A percentile compares a stretch with the other conserved stretches of the same genome.
These are phyloP conservation scores for Lerema accius DNA, from an alignment of 1,140 invertebrate species.

Conservation along the genomic window DNA sequence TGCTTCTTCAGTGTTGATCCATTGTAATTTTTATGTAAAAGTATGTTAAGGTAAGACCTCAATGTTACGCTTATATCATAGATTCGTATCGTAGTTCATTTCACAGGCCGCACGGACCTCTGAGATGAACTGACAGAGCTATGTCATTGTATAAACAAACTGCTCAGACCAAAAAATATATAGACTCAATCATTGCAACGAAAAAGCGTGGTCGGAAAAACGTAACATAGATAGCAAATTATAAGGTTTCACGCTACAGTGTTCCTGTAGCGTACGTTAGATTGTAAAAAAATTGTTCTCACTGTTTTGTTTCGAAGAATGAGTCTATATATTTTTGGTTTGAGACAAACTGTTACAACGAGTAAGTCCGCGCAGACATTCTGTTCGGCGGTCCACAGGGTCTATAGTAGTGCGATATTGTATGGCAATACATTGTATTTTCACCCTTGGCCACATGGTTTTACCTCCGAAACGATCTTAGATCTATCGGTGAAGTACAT, in stretches of 20 bases:
- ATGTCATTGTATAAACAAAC: slow-evolving; percentile 48
- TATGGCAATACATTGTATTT: slow-evolving; percentile 27
- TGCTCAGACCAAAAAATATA: too few species aligned
- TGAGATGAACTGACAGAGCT: slow-evolving; percentile 47
- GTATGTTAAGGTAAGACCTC: slow-evolving; percentile 46
- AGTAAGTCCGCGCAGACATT: slow-evolving; percentile 59
- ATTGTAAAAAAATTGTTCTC: too few species aligned
- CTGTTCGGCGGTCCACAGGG: slow-evolving; percentile 65
- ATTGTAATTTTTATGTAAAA: slow-evolving; percentile 30
- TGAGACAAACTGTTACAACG: slow-evolving; percentile 69
- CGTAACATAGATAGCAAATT: too few species aligned
- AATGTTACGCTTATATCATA: slow-evolving; percentile 62
- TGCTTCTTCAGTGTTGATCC: too few species aligned
- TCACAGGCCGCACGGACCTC: slow-evolving; percentile 4
- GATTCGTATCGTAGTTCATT: slow-evolving; percentile 43
- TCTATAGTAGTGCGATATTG: slow-evolving; percentile 39
- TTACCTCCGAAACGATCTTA: not conserved
- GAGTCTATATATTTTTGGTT: too few species aligned
- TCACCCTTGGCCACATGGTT: not conserved
- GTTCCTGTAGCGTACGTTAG: too few species aligned
- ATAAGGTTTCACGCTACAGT: too few species aligned
- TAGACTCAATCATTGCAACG: too few species aligned
- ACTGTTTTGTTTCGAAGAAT: too few species aligned
- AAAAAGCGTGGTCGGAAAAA: too few species aligned
- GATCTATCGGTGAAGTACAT: not conserved